phyloP scores from a whole-genome alignment of 2,888 invertebrate species.

The Noctuana brunneofusca region DNA sequence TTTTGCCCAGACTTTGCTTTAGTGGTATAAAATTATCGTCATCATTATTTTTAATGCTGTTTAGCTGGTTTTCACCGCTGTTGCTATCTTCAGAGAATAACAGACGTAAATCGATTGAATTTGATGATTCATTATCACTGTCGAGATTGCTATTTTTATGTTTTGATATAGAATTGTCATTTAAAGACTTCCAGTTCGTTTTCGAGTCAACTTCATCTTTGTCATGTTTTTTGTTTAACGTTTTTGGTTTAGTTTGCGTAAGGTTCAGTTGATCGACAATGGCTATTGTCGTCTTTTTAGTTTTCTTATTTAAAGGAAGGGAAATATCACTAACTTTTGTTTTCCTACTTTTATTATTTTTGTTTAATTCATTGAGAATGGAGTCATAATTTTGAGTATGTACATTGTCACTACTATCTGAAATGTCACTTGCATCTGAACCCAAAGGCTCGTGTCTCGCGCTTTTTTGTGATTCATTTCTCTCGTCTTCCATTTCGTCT shows the following conservation, averaged over 20 bases:
- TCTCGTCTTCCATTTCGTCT: constrained; percentile 45
- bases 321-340: constrained; percentile 56
- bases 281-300: constrained; percentile 52
- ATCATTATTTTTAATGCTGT: constrained; percentile 40
- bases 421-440: constrained; percentile 45
- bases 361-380: constrained; percentile 59
- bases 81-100: constrained; percentile 70
- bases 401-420: constrained; percentile 64
- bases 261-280: constrained; percentile 69
- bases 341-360: constrained; percentile 45
- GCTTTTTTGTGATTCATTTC: constrained; percentile 52
- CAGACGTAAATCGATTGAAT: constrained; percentile 65
- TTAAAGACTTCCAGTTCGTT: neutral
- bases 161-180: constrained; percentile 14
- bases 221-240: constrained; percentile 37
- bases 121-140: constrained; percentile 54
- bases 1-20: constrained; percentile 59
- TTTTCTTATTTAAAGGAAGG: constrained; percentile 58
- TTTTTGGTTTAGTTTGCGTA: constrained; percentile 54
- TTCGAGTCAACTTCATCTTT: constrained; percentile 30
- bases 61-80: constrained; percentile 49
- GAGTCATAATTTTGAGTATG: constrained; percentile 71
- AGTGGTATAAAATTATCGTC: constrained; percentile 54
- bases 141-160: constrained; percentile 29
- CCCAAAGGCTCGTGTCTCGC: constrained; percentile 60